phyloP scores from a whole-genome alignment of 1,140 invertebrate species.

The Meteorus sp. region DNA sequence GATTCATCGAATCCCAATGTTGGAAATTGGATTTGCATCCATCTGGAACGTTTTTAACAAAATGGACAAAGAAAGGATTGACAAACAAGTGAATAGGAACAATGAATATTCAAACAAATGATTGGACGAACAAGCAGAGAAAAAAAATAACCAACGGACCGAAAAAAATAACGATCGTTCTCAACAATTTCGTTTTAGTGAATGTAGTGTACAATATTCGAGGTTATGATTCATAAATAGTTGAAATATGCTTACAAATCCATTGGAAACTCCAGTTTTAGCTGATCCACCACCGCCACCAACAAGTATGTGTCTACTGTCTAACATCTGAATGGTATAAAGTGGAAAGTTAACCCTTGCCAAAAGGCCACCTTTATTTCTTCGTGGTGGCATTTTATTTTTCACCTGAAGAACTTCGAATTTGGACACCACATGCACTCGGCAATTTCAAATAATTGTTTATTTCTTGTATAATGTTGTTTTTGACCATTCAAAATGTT shows the following conservation, averaged over 20 bases:
- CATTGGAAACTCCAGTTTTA: conserved; percentile 94
- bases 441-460: not conserved
- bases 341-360: conserved; percentile 90
- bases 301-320: conserved; percentile 89
- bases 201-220: too few species aligned
- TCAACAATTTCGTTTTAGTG: too few species aligned
- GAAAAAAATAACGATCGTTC: too few species aligned
- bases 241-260: conserved; percentile 73
- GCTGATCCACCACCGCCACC: conserved; percentile 93
- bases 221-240: too few species aligned
- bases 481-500: conserved; percentile 17
- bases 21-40: too few species aligned
- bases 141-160: too few species aligned
- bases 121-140: not conserved
- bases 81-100: too few species aligned
- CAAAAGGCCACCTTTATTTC: conserved; percentile 69
- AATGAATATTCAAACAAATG: not conserved
- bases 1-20: too few species aligned
- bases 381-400: conserved; percentile 52
- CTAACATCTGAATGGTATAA: conserved; percentile 87
- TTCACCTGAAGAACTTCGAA: not conserved
- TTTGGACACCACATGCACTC: conserved; percentile 17
- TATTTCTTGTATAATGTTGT: too few species aligned
- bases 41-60: too few species aligned
- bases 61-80: too few species aligned